Evolutionary conservation across 2,113 vertebrate genomes (phyloP).

Genomic region (Stercorarius parasiticus): DNA sequence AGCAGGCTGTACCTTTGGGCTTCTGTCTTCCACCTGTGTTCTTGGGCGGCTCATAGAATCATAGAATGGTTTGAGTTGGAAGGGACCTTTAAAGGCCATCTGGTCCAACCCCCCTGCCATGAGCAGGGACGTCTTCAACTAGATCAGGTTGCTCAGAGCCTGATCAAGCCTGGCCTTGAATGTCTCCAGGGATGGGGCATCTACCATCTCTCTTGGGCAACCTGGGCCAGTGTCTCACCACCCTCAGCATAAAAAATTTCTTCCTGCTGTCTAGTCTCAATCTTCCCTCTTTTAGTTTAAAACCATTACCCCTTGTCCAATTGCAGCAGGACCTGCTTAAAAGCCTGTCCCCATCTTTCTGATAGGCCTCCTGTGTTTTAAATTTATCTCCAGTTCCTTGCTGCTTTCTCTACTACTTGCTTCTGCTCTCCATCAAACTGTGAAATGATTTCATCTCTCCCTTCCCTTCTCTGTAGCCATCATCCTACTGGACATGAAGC

Average conservation of each 20-base stretch:
- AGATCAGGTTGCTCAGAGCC: no score
- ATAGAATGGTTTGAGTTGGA: no score
- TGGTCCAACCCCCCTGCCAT: no score
- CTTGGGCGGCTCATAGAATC: not conserved
- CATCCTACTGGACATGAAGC: not conserved
- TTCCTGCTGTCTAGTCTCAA: not conserved
- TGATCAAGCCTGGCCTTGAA: not conserved
- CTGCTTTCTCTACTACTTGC: not conserved
- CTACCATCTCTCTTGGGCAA: not conserved
- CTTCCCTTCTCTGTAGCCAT: not conserved
- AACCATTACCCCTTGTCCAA: not conserved
- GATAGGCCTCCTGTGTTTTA: not conserved
- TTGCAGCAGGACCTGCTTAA: not conserved
- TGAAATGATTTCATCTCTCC: not conserved
- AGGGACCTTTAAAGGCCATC: no score
- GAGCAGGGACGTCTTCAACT: no score
- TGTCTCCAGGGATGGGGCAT: not conserved
- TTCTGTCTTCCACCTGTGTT: not conserved
- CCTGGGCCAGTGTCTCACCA: not conserved
- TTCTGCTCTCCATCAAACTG: not conserved
- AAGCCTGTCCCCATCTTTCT: not conserved
- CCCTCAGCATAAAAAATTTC: not conserved
- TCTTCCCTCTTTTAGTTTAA: not conserved
- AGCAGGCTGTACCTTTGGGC: not conserved
- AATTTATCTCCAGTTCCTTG: not conserved